Conservation (phyloP, 2,113 vertebrate species). For the Myrmecobius fasciatus region DNA sequence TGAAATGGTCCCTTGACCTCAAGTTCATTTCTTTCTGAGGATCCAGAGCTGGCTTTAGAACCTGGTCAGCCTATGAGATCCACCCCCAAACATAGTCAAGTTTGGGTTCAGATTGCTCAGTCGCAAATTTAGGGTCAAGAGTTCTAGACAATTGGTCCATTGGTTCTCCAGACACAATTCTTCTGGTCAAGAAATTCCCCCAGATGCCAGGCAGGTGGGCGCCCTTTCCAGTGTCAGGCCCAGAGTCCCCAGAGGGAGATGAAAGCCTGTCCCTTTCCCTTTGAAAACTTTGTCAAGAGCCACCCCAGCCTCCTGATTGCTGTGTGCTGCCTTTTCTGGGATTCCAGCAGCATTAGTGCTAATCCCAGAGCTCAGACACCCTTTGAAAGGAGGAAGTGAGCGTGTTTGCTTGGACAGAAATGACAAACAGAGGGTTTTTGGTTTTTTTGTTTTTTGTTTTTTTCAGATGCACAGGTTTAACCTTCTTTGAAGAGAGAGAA, state of each 20-base stretch:
- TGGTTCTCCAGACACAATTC: background rate
- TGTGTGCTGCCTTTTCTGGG: conserved; percentile 40
- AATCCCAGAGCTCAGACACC: conserved; percentile 75
- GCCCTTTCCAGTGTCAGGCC: background rate
- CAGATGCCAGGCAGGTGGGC: background rate
- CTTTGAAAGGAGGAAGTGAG: conserved; percentile 76
- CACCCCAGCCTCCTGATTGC: conserved; percentile 44
- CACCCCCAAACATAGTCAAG: background rate
- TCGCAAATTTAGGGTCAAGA: background rate
- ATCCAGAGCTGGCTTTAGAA: background rate
- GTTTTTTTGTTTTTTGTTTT: background rate
- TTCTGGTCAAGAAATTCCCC: background rate
- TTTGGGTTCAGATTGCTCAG: background rate
- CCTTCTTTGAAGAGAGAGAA: conserved; percentile 69
- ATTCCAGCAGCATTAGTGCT: conserved; percentile 69
- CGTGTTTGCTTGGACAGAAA: conserved; percentile 48
- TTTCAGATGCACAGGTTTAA: conserved; percentile 52
- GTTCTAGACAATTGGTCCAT: background rate
- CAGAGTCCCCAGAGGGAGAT: conserved; percentile 29
- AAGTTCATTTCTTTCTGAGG: background rate
- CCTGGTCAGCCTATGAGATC: background rate
- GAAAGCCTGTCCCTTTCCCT: conserved; percentile 61
- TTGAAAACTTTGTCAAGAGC: conserved; percentile 64
- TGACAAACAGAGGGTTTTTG: conserved; percentile 40
- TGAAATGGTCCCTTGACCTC: background rate